Percentiles rank a stretch among this genome's conserved stretches.
Conservation (phyloP, 2,113 vertebrate genomes). For the Paradisaea rubra region DNA sequence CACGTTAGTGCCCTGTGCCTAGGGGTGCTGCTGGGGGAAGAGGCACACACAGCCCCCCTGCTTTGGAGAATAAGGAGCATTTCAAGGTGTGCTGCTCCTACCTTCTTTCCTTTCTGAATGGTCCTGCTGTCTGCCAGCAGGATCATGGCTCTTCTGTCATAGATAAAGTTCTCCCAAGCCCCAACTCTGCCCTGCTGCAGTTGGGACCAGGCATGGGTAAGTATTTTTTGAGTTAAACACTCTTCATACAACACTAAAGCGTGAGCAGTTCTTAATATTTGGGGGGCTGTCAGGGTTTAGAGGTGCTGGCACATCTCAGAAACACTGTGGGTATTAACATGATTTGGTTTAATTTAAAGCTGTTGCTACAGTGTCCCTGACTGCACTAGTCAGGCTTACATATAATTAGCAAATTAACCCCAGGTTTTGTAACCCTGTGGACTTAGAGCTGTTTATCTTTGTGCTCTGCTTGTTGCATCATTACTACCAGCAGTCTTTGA, state of each 20-base stretch:
- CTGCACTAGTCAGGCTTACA: not conserved
- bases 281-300: not conserved
- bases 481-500: not conserved
- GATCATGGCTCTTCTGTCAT: not conserved
- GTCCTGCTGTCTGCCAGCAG: not conserved
- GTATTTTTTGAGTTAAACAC: not conserved
- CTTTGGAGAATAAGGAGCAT: not conserved
- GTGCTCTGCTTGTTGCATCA: not conserved
- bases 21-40: no score
- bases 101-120: not conserved
- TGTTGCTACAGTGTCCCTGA: not conserved
- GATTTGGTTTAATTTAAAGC: not conserved
- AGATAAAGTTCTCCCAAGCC: not conserved
- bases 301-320: not conserved
- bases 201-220: accelerated
- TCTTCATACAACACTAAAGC: not conserved
- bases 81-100: not conserved
- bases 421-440: not conserved
- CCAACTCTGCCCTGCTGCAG: not conserved
- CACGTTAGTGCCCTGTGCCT: accelerated
- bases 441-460: not conserved
- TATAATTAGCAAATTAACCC: not conserved
- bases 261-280: not conserved
- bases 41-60: not conserved
- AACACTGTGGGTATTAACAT: not conserved